Conservation (phyloP, 2,113 vertebrate genomes). For the Saimiri boliviensis region DNA sequence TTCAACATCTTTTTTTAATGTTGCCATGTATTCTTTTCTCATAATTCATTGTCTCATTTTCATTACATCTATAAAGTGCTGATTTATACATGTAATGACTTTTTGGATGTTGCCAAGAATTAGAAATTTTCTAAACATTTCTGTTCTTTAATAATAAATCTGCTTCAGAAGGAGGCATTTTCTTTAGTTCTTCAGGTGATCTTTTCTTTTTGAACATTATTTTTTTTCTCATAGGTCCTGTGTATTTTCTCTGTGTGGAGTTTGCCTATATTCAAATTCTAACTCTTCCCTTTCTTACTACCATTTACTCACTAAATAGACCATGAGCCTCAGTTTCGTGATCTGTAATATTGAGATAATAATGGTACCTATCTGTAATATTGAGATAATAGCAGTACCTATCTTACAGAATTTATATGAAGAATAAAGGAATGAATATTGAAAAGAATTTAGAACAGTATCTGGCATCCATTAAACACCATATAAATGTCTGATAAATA, state of each 20-base stretch:
- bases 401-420: background rate
- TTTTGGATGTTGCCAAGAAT: background rate
- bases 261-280: background rate
- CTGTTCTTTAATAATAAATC: background rate
- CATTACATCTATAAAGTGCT: background rate
- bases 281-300: background rate
- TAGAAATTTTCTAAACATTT: background rate
- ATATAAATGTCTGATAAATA: constrained; percentile 9
- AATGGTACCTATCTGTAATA: background rate
- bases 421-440: background rate
- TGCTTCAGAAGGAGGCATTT: background rate
- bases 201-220: background rate
- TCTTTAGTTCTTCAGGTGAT: background rate
- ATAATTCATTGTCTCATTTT: constrained; percentile 2
- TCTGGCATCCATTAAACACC: background rate
- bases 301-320: background rate
- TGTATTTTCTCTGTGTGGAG: background rate
- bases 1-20: background rate
- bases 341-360: background rate
- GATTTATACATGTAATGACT: background rate
- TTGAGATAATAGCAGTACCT: background rate
- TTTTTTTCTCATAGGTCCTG: background rate
- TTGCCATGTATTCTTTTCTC: background rate
- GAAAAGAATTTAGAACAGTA: background rate
- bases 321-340: background rate